Conservation (phyloP, 2,113 vertebrate genomes). For the Chaetura pelagica region DNA sequence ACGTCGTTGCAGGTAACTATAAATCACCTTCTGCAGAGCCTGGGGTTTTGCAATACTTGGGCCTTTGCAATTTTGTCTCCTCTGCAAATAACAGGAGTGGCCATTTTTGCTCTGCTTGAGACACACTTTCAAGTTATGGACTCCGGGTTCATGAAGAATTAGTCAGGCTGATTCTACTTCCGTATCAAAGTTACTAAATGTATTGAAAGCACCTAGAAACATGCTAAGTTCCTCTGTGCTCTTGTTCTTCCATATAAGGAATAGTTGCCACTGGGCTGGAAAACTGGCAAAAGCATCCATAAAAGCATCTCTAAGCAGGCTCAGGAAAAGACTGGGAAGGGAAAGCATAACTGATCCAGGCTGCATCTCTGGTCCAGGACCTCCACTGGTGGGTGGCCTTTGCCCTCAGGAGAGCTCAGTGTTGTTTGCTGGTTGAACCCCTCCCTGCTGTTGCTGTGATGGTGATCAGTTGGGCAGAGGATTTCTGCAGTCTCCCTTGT, state of each 20-base stretch:
- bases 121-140: not conserved
- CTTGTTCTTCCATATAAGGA: not conserved
- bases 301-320: not conserved
- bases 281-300: not conserved
- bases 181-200: not conserved
- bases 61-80: conserved; percentile 18
- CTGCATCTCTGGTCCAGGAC: not conserved
- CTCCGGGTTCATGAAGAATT: not conserved
- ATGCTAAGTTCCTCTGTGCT: not conserved
- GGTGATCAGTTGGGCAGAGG: not conserved
- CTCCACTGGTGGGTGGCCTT: not conserved
- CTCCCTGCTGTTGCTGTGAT: not conserved
- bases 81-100: conserved; percentile 31
- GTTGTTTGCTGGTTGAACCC: not conserved
- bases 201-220: not conserved
- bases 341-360: not conserved
- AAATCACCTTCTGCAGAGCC: conserved; percentile 48
- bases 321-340: not conserved
- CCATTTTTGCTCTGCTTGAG: conserved; percentile 8
- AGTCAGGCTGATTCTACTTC: not conserved
- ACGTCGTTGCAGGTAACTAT: conserved; percentile 53
- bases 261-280: not conserved
- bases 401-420: not conserved
- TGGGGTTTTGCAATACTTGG: conserved; percentile 47
- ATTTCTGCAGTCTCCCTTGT: accelerated